Conservation (phyloP, 2,113 vertebrate species). For the Chauna torquata region DNA sequence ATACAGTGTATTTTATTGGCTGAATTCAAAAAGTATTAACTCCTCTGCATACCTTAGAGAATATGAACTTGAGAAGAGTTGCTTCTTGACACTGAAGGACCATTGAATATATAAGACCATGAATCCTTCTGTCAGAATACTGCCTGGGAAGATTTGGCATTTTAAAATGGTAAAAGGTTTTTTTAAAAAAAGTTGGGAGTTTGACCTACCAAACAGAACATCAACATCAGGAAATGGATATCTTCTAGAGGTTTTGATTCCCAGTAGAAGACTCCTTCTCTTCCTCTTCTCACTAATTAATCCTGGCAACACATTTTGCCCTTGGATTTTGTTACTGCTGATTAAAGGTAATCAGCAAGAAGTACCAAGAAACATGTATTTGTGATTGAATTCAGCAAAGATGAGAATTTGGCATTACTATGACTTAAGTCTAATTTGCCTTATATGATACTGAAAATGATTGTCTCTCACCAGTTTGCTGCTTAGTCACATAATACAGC, state of each 20-base stretch:
- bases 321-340: background rate
- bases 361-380: background rate
- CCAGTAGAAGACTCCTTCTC: background rate
- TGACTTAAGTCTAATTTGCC: background rate
- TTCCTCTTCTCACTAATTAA: background rate
- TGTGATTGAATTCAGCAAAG: background rate
- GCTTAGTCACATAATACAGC: background rate
- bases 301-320: background rate
- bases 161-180: background rate
- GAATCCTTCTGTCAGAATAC: background rate
- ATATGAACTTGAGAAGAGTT: background rate
- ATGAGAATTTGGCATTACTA: background rate
- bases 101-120: background rate
- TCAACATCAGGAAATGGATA: background rate
- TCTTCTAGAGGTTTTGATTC: background rate
- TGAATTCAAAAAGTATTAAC: background rate
- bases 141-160: background rate
- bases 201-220: background rate
- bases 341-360: background rate
- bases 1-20: background rate
- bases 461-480: background rate
- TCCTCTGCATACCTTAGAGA: background rate
- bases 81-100: background rate
- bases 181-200: background rate
- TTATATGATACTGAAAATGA: background rate